Conservation (phyloP, 2,797 vertebrate genomes). For the Vespertilio murinus region DNA sequence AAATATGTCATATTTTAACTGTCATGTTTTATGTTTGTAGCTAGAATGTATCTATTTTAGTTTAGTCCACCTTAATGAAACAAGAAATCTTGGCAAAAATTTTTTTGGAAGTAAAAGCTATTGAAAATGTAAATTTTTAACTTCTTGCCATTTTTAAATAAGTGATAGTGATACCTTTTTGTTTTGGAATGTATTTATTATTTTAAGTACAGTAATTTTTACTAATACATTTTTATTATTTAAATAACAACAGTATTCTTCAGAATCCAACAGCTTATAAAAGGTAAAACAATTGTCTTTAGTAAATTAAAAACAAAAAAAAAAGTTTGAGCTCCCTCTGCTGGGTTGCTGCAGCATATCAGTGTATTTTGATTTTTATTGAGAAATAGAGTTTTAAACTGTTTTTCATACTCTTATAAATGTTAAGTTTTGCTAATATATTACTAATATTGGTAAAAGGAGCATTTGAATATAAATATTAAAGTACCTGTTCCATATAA, state of each 20-base stretch:
- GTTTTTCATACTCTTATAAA: conserved; percentile 3
- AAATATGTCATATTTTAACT: neutral
- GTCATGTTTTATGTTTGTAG: neutral
- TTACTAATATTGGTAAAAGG: neutral
- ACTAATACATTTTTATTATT: conserved; percentile 10
- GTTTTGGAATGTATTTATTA: neutral
- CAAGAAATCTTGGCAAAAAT: neutral
- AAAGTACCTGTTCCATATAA: neutral
- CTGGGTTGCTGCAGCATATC: conserved; percentile 71
- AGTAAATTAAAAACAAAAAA: conserved; percentile 29
- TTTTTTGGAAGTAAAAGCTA: neutral
- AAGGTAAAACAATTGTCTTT: conserved; percentile 42
- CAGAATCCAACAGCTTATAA: neutral
- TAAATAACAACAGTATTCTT: conserved; percentile 47
- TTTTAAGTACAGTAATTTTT: neutral
- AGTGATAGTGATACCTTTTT: neutral
- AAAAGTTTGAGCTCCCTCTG: conserved; percentile 83
- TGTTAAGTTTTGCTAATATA: neutral
- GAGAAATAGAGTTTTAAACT: conserved; percentile 18
- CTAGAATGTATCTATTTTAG: conserved; percentile 29
- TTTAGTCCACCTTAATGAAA: neutral
- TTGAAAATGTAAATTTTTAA: conserved; percentile 39
- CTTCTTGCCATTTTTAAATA: conserved; percentile 8
- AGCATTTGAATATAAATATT: conserved; percentile 30
- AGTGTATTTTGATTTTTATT: conserved; percentile 36